phyloP scores from a whole-genome alignment of 1,140 invertebrate genomes.

The Zaprionus davidi region DNA sequence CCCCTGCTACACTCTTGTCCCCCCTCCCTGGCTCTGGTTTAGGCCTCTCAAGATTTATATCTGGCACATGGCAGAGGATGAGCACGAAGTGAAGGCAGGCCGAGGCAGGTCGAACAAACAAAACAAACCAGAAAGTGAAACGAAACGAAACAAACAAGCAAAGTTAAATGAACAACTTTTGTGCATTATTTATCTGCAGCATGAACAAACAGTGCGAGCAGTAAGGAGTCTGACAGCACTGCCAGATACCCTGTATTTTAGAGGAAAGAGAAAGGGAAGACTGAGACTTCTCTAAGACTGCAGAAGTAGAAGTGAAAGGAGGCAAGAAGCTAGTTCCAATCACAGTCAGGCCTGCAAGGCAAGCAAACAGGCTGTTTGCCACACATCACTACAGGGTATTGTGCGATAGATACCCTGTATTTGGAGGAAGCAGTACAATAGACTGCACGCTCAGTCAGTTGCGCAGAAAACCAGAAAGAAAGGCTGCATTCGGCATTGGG shows the following conservation, averaged over 20 bases:
- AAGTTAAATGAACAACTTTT: conserved; percentile 83
- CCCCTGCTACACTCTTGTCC: background rate
- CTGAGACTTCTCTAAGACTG: too few species aligned
- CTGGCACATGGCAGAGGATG: conserved; percentile 70
- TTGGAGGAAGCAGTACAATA: too few species aligned
- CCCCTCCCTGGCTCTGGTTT: background rate
- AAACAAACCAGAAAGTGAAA: conserved; percentile 53
- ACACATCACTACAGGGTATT: conserved; percentile 24
- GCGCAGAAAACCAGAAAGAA: too few species aligned
- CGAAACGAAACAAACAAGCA: conserved; percentile 72
- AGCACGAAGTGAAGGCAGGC: conserved; percentile 10
- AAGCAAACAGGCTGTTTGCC: background rate
- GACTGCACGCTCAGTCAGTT: too few species aligned
- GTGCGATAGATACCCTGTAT: too few species aligned
- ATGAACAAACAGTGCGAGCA: conserved; percentile 52
- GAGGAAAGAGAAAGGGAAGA: background rate
- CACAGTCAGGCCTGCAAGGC: too few species aligned
- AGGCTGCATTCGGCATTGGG: too few species aligned
- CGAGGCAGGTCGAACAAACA: conserved; percentile 53
- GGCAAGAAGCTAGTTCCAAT: too few species aligned
- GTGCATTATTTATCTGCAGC: conserved; percentile 78
- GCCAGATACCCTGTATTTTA: conserved; percentile 21
- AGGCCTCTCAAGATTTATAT: conserved; percentile 71
- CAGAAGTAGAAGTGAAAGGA: too few species aligned
- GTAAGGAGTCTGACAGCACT: background rate